Evolutionary conservation across 1,140 invertebrate species (phyloP), one percentile per base, ranked within the genome.

Genomic region (Caenorhabditis tropicalis): DNA sequence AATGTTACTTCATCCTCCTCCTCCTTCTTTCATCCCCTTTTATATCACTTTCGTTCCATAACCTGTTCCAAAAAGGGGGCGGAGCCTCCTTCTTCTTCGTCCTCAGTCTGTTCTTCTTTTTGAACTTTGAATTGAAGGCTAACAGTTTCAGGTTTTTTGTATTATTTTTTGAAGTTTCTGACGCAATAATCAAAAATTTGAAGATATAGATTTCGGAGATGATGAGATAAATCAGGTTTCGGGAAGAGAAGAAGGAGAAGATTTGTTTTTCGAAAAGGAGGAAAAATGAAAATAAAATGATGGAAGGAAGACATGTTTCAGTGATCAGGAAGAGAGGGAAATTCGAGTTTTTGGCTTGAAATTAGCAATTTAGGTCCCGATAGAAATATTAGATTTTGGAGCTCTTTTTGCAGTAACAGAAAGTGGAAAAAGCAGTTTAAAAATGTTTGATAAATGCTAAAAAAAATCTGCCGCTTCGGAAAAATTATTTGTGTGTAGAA

Each of bases 71-170:
- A 56, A 1, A 56, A 36, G 33, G 3, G 65, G 65, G 65, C 65
- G 65, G 33, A 19, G 58, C 31, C 31, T 65, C 31, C 31, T 16
- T 39, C 31, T 21, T 15, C 16, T 6, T 0, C 51, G 21, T 53
- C n/a, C n/a, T n/a, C 49, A 51, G 5, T 58, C 53, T 58, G 53
- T 58, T 58, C 53, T 43, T 43, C 65, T 74, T 74, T 74, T 39
- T 74, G 65, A 74, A 74, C 65, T 74, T 74, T 74, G 65, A 43
- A 74, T 39, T 43, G n/a, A n/a, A 7, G 29, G 0, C 65, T 24
- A 74, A 12, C 10, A 7, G 36, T 74, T 74, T 74, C 65, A 74
- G 65, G 65, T 74, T 74, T 56, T 74, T 43, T 10, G 12, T 9
- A 27, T 36, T n/a, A 0, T 51, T 19, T 7, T 7, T 16, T 19